Evolutionary conservation across 2,113 vertebrate species (phyloP), one percentile per base, ranked within the genome.

Genomic region (Sarotherodon lohbergeri): DNA sequence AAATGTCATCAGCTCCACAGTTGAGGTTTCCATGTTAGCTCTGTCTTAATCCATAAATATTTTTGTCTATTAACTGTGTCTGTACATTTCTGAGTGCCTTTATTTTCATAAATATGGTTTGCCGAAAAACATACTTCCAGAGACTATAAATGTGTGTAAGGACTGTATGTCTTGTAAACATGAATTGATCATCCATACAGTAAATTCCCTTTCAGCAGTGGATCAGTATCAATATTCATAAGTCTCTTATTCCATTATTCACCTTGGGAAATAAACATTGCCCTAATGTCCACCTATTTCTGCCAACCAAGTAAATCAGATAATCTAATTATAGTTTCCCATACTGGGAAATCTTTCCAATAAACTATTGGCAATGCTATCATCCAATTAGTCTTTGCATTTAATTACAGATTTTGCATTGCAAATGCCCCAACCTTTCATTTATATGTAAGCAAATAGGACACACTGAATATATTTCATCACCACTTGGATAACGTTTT

Each of bases 331-430:
- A 89, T 46, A 73, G 52, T 17, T 83, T 52, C 34, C 66, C n/a
- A 80, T 76, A 76, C 43, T 80, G 41, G 50, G 29, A 88, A 83
- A 57, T 34, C 52, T 82, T 84, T 87, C 82, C 89, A 89, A 84
- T 87, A 81, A 85, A 90, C 54, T 87, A 90, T 86, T 85, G 90
- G 80, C 48, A 91, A 86, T 81, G 61, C 82, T 81, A 76, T 87
- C 63, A 85, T 85, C 85, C 82, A 90, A 90, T 92, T 93, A 93
- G 80, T 83, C 48, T 68, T 78, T 82, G 50, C 46, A 88, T 89
- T 90, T 85, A 89, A 87, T 87, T 79, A 87, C 88, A 86, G 76
- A 93, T 89, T 89, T 86, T 3, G 3, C 59, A 87, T 87, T 61
- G 68, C 59, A 86, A 90, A 93, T 86, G 57, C n/a, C 19, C 57